These are phyloP conservation scores for Apis laboriosa DNA, from an alignment of 1,140 invertebrate genomes.

Conservation along the genomic window DNA sequence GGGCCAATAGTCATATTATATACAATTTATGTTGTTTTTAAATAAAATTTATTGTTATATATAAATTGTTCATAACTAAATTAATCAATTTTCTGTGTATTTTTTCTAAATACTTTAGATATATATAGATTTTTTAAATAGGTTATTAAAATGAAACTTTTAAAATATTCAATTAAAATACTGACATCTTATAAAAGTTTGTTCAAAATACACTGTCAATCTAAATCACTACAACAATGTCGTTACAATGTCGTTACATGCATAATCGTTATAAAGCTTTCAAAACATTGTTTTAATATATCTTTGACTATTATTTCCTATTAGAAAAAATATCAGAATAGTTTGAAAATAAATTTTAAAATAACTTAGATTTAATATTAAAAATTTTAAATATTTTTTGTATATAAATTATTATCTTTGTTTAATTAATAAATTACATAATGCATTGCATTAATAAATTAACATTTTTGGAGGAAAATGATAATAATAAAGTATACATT, in stretches of 20 bases:
- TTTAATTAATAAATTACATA: not conserved
- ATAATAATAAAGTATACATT: too few species aligned
- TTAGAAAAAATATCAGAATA: not conserved
- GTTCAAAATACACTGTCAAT: slow-evolving; percentile 12
- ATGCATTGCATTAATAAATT: too few species aligned
- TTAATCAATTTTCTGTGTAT: not conserved
- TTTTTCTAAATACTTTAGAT: not conserved
- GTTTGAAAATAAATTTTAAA: not conserved
- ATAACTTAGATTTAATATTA: not conserved
- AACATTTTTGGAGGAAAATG: too few species aligned
- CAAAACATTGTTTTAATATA: not conserved
- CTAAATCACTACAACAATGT: not conserved
- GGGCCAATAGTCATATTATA: too few species aligned
- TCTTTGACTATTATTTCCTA: not conserved
- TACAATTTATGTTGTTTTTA: too few species aligned
- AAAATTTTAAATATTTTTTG: not conserved
- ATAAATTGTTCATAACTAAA: too few species aligned
- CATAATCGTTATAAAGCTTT: not conserved
- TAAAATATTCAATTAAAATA: not conserved
- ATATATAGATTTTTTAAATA: not conserved
- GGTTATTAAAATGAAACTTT: not conserved
- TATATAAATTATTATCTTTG: too few species aligned
- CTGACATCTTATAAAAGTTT: slow-evolving; percentile 14
- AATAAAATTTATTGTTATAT: too few species aligned
- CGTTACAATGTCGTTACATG: not conserved